Evolutionary conservation across 2,797 vertebrate genomes (phyloP), one percentile per base, ranked within the genome.

Genomic region (Lates japonicus): DNA sequence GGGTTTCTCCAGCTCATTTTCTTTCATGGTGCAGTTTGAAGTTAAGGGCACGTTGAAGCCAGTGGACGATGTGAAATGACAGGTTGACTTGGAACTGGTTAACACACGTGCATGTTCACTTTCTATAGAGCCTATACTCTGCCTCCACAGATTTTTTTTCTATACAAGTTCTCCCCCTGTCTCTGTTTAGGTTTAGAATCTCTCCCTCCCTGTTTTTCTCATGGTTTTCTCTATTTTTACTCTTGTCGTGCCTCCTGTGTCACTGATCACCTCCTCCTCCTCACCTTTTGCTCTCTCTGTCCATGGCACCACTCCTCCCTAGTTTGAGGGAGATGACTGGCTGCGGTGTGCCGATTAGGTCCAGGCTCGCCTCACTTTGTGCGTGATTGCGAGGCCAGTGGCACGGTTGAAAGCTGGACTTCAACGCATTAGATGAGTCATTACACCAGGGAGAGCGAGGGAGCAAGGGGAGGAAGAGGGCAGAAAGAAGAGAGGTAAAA

Each of bases 381-480:
- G 62, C 41, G 70, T 46, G 25, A 77, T 60, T 67, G 68, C 3
- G 14, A 41, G 66, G 72, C 69, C 71, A 68, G 70, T 75, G 52
- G 78, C 49, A 55, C 54, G 71, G 84, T 20, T 71, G 42, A 82
- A 76, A 81, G 69, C 80, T 77, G 75, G 70, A 84, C 74, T 72
- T 82, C 35, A 81, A 79, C 74, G 76, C 78, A 76, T 83, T 78
- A 81, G 86, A 83, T 83, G 88, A 89, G 57, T 87, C 87, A 89
- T 84, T 87, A 74, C 77, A 78, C 73, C 31, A 22, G 57, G 19
- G 80, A 88, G 20, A 76, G 41, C 2, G 5, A 65, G 35, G 66
- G 62, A 64, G 77, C 55, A 60, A 48, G 16, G 57, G 59, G 39
- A 64, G 20, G 16, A 46, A 55, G 33, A 63, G 31, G 41, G 46